Conservation (phyloP, 30 jellyfish, hydroid and myxozoan species). For the Pseudorhiza aurosa region DNA sequence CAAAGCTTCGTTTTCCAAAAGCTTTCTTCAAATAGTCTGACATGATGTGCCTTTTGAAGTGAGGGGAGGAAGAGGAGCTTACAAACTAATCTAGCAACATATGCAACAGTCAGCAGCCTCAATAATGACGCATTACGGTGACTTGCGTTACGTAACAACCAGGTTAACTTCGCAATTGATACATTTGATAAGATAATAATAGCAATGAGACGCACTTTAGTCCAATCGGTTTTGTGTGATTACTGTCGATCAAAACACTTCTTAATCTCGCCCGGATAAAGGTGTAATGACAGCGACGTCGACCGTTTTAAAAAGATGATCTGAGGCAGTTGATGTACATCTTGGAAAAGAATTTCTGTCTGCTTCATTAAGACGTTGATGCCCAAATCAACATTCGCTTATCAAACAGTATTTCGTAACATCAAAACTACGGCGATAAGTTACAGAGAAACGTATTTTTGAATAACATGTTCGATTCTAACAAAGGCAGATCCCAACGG, state of each 20-base stretch:
- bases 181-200: too few species aligned
- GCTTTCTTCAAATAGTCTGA: too few species aligned
- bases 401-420: neutral
- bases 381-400: neutral
- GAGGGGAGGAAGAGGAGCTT: too few species aligned
- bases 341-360: neutral
- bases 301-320: neutral
- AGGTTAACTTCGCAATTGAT: too few species aligned
- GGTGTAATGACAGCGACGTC: neutral
- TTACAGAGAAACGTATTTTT: neutral
- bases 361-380: neutral
- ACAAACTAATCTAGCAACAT: too few species aligned
- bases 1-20: too few species aligned
- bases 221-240: too few species aligned
- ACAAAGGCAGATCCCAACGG: neutral
- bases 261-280: neutral
- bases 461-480: neutral
- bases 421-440: neutral
- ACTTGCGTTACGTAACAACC: too few species aligned
- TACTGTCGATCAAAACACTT: slow-evolving; percentile 2
- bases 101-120: too few species aligned
- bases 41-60: too few species aligned
- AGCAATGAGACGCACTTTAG: too few species aligned
- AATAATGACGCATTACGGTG: too few species aligned
- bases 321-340: neutral